phyloP scores from a whole-genome alignment of 1,140 invertebrate species.

The Notospermus geniculatus region DNA sequence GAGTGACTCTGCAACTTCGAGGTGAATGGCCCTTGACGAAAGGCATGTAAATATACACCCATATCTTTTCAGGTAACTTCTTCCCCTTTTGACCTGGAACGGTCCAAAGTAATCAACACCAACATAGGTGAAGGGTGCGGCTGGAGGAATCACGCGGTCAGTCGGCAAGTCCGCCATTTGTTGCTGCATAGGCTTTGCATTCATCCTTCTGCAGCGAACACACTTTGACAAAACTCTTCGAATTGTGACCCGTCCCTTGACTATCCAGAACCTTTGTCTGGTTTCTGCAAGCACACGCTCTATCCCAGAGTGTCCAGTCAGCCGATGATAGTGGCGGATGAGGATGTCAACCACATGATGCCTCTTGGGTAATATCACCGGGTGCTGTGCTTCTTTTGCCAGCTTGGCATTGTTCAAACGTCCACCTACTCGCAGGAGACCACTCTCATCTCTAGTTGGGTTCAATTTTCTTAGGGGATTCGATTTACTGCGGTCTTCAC shows the following conservation, averaged over 20 bases:
- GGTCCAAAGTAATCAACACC: slow-evolving; percentile 14
- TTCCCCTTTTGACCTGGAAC: slow-evolving; percentile 8
- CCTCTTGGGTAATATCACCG: neutral
- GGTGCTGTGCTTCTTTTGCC: no score
- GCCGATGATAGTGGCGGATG: neutral
- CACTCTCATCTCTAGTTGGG: no score
- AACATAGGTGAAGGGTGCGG: neutral
- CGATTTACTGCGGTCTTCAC: no score
- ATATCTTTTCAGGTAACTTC: neutral
- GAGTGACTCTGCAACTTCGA: slow-evolving; percentile 4
- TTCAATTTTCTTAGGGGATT: no score
- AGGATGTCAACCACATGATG: neutral
- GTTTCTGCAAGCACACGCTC: neutral
- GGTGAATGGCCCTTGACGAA: slow-evolving; percentile 11
- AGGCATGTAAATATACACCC: slow-evolving; percentile 14
- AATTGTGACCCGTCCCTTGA: neutral
- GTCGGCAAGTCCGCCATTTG: neutral
- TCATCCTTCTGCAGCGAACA: neutral
- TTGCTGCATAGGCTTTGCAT: neutral
- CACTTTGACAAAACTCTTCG: neutral
- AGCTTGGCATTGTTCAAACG: no score
- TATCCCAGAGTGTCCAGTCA: neutral
- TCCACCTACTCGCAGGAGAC: no score
- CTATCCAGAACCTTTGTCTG: neutral
- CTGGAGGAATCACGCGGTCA: neutral